Base-by-base conservation (phyloP, 2,797 vertebrate genomes). In the Lemur catta region DNA sequence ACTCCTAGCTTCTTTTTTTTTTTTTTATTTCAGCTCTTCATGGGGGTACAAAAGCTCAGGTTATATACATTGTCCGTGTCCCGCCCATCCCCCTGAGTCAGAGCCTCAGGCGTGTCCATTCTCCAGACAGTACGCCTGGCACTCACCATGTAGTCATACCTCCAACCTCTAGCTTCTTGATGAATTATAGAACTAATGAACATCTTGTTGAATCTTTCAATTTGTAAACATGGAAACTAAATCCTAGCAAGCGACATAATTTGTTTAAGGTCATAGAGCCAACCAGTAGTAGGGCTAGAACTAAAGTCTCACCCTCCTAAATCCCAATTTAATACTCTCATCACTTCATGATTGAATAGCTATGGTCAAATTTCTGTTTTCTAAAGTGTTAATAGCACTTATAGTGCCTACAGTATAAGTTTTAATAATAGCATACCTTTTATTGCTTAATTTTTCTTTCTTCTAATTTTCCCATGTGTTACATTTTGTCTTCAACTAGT, bases 141-240 rank as follows among this genome's bases (percentile, higher is more conserved):
- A n/a, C n/a, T n/a, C n/a, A n/a, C n/a, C n/a, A n/a, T n/a, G n/a
- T n/a, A n/a, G n/a, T n/a, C n/a, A n/a, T n/a, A n/a, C n/a, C n/a
- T n/a, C n/a, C n/a, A n/a, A n/a, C n/a, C n/a, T n/a, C 13, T 20
- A 81, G 55, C 13, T 89, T 89, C 59, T 69, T 46, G 14, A 72
- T 65, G 2, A 61, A 76, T 88, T 85, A 72, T 22, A 85, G 48
- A 89, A 92, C 35, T 59, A 48, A 79, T 38, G 15, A 94, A 85
- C 10, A 90, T 55, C 18, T 55, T 86, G 17, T 67, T 30, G 28
- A 93, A 50, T 22, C 48, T 88, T 76, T 93, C 48, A n/a, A 57
- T 67, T 94, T 96, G 67, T 30, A 87, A 94, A 76, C 10, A 59
- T 26, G 69, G 35, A 93, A 91, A 61, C 18, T 59, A 84, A 89